Evolutionary conservation across 2,113 vertebrate genomes (phyloP), one percentile per base, ranked within the genome.

Genomic region (Cavia porcellus): DNA sequence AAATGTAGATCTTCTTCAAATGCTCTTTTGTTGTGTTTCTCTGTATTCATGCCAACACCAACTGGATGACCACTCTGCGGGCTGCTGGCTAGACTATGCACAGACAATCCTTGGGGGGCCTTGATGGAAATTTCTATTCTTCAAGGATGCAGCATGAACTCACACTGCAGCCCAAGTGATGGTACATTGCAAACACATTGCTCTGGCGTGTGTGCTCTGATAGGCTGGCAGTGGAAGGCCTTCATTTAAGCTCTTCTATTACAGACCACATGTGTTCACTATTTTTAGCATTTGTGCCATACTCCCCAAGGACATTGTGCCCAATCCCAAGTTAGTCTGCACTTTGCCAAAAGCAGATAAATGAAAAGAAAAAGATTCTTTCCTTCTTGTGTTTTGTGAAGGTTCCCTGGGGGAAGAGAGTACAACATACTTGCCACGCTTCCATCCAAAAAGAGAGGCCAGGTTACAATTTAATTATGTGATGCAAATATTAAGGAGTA

Each of bases 401-500:
- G 92, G 45, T 55, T 85, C 86, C 80, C n/a, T 10, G 20, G 22
- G 81, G 96, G 97, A 89, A 96, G 20, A 92, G 89, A 90, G 90
- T 81, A 96, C 35, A 86, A 59, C 77, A 52, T 15, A 96, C 92
- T 64, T 94, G 91, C 86, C 94, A 85, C 94, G 80, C 75, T 98
- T 95, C 95, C 94, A 64, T 96, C 94, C 86, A 90, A 85, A 95
- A 97, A 96, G 32, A 94, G 94, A 92, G 94, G 86, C 79, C 89
- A 95, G 95, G 91, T 96, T 97, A 97, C 57, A 86, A 98, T 96
- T 95, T 93, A 92, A 42, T 87, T 28, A 25, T 5, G 5, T 61
- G 93, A 96, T 64, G 79, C 96, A 98, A 97, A 98, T 97, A 95
- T 42, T 92, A 97, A 94, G 68, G 66, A 97, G 62, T 92, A 97